Conservation (phyloP, 2,797 vertebrate species). For the Sternarchorhynchus goeldii region DNA sequence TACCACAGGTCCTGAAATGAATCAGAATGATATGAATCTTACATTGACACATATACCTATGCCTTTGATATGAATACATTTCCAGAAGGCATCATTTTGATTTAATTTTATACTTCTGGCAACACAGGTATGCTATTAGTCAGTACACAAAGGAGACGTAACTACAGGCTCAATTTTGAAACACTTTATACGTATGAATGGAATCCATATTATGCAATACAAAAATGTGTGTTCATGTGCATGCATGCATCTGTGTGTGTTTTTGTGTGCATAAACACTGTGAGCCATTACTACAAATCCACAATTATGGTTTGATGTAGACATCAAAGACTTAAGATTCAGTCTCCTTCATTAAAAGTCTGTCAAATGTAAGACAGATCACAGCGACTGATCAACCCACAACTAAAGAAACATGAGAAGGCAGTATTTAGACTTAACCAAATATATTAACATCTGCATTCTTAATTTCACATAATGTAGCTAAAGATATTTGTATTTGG, state of each 20-base stretch:
- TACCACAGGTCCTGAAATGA: too few species aligned
- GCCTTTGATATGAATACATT: too few species aligned
- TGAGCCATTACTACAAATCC: neutral
- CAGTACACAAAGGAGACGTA: too few species aligned
- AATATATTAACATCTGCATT: neutral
- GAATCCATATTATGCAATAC: neutral
- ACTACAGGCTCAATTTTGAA: neutral
- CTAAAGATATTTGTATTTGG: neutral
- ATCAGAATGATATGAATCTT: too few species aligned
- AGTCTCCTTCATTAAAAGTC: neutral
- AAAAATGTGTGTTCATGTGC: conserved; percentile 8
- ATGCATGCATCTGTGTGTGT: too few species aligned
- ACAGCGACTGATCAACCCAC: neutral
- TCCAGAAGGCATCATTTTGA: too few species aligned
- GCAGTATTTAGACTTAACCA: neutral
- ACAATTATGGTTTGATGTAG: conserved; percentile 12
- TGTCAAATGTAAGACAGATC: neutral
- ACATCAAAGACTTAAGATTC: conserved; percentile 2
- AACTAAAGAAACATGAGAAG: conserved; percentile 6
- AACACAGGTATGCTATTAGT: too few species aligned
- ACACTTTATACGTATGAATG: neutral
- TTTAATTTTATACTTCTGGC: too few species aligned
- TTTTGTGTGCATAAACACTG: too few species aligned
- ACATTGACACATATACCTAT: too few species aligned
- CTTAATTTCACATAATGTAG: neutral